phyloP scores from a whole-genome alignment of 2,797 vertebrate species.

The Rhynchotus rufescens region DNA sequence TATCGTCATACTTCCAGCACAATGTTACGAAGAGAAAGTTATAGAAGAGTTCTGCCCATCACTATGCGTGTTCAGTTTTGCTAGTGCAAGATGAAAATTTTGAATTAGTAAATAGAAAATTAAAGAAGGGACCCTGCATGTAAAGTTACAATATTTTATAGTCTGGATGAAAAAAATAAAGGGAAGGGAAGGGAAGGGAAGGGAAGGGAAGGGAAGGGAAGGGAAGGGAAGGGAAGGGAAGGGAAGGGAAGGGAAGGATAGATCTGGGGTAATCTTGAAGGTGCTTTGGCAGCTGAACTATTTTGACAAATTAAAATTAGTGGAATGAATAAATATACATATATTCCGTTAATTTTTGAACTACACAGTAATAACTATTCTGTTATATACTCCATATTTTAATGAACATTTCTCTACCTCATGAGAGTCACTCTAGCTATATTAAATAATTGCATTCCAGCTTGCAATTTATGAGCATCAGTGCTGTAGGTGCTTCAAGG shows the following conservation, averaged over 20 bases:
- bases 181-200: background rate
- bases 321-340: slow-evolving; percentile 49
- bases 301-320: slow-evolving; percentile 66
- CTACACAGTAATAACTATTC: slow-evolving; percentile 52
- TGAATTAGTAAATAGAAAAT: background rate
- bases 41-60: background rate
- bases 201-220: background rate
- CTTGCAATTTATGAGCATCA: background rate
- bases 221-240: background rate
- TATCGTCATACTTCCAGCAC: background rate
- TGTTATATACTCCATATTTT: slow-evolving; percentile 36
- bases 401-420: slow-evolving; percentile 53
- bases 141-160: background rate
- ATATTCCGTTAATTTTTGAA: background rate
- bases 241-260: background rate
- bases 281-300: slow-evolving; percentile 57
- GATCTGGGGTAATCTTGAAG: slow-evolving; percentile 60
- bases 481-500: background rate
- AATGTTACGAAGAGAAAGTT: background rate
- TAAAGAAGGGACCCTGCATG: background rate
- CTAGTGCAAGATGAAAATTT: background rate
- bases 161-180: background rate
- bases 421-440: background rate
- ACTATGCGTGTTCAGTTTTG: background rate
- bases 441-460: background rate